Conservation (phyloP, 2,888 invertebrate species). For the Troides aeacus region DNA sequence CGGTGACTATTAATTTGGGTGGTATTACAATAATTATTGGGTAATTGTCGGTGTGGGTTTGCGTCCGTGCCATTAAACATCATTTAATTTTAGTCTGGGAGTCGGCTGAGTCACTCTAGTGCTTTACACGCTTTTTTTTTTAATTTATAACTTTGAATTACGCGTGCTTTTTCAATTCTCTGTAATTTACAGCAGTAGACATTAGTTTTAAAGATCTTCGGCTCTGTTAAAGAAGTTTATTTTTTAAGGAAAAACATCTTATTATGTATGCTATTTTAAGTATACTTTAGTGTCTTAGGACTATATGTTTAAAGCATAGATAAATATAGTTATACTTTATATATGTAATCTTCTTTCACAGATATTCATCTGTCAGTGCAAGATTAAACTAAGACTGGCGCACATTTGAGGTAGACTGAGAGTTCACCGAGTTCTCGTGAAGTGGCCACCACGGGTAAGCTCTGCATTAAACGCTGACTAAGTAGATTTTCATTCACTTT, state of each 20-base stretch:
- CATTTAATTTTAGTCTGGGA: conserved; percentile 66
- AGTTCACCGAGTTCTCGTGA: too few relatives aligned
- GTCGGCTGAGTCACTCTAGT: conserved; percentile 56
- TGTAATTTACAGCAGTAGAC: conserved; percentile 19
- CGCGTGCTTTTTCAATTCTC: conserved; percentile 8
- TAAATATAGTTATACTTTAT: too few relatives aligned
- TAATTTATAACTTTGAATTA: too few relatives aligned
- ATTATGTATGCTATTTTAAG: neutral
- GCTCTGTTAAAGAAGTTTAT: neutral
- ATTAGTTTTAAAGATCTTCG: neutral
- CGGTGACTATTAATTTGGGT: conserved; percentile 68
- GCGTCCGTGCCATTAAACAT: conserved; percentile 67
- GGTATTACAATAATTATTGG: conserved; percentile 66
- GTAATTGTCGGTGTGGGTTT: conserved; percentile 69
- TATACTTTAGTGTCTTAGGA: too few relatives aligned
- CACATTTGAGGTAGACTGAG: too few relatives aligned
- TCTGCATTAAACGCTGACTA: too few relatives aligned
- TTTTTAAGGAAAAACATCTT: neutral
- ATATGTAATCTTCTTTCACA: too few relatives aligned
- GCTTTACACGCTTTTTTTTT: conserved; percentile 31
- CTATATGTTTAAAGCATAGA: too few relatives aligned
- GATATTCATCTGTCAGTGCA: too few relatives aligned
- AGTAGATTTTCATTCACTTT: neutral
- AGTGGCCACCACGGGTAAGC: too few relatives aligned
- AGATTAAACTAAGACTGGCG: too few relatives aligned